A percentile compares a stretch with the other conserved stretches of the same genome.
These are phyloP conservation scores for Tenthredo mesomela DNA, from an alignment of 2,888 invertebrate genomes.

Conservation along the genomic window DNA sequence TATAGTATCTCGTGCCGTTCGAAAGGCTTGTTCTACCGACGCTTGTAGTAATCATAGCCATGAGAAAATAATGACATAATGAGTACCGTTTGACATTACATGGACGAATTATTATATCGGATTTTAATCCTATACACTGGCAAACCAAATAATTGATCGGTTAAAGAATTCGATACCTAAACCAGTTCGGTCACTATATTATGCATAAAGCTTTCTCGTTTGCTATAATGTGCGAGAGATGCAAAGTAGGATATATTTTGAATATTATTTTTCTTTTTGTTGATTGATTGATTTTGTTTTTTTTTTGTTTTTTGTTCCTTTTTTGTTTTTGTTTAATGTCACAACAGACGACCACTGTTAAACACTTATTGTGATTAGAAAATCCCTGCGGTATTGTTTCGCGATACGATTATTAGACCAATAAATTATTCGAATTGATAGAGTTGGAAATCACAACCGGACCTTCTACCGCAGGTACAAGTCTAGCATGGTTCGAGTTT, in stretches of 20 bases:
- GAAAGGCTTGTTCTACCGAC: conserved; percentile 34
- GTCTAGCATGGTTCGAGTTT: conserved; percentile 54
- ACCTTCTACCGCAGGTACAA: conserved; percentile 26
- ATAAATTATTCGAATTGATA: conserved; percentile 31
- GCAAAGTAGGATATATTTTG: neutral
- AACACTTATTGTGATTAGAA: neutral
- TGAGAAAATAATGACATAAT: neutral
- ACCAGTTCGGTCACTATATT: neutral
- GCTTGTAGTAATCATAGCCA: conserved; percentile 23
- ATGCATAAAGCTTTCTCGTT: neutral
- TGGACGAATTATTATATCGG: neutral
- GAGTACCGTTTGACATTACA: neutral
- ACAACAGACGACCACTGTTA: conserved; percentile 27
- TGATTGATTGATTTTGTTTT: neutral
- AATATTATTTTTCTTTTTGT: neutral
- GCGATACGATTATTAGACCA: conserved; percentile 18
- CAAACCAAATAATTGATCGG: neutral
- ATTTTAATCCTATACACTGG: neutral
- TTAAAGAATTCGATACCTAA: neutral
- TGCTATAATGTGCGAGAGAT: neutral
- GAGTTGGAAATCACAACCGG: conserved; percentile 42
- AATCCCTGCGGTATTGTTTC: conserved; percentile 1
- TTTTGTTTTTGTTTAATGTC: neutral
- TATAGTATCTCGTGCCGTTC: conserved; percentile 20
- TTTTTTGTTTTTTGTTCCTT: neutral